Evolutionary conservation across 2,888 invertebrate species (phyloP), one percentile per base, ranked within the genome.

Genomic region (Parapristionchus giblindavisi): DNA sequence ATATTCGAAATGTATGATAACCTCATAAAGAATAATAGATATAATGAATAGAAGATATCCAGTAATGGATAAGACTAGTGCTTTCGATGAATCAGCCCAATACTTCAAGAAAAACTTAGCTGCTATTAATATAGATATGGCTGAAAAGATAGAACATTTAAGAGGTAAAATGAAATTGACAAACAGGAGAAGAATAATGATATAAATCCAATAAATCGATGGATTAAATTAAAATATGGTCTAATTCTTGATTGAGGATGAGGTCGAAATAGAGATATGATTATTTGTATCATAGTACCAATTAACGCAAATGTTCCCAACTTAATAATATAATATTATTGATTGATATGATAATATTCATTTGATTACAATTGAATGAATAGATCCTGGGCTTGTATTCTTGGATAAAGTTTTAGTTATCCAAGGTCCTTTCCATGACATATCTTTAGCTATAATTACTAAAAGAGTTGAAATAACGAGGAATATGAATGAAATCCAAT

Each of bases 361-460:
- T 17, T 14, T 17, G 11, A 43, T 8, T 58, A 58, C 58, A 29
- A 58, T 17, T 58, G 58, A 58, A 58, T 58, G 58, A 58, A 58
- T 24, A 14, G 58, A 14, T n/a, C 58, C 58, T 11, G 58, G 58
- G 34, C 58, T 58, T 3, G 58, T 29, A 29, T 5, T 27, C 32
- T 58, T 58, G 32, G 32, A 17, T 14, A 14, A 32, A 8, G 36
- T 29, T 21, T 58, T 58, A 29, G 14, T 29, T 14, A 17, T 29
- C 27, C 32, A 58, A 17, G 54, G 54, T 14, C 54, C 54, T 54
- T 54, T 54, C 54, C 54, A 54, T 27, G 11, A 8, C 8, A 54
- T 24, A n/a, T 54, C 54, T 27, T 54, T 54, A 8, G 54, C 54
- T n/a, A 54, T 54, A 8, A 54, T n/a, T 24, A 54, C 54, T n/a